Base-by-base conservation (phyloP, 2,888 invertebrate genomes). In the Heliothis peltigera region DNA sequence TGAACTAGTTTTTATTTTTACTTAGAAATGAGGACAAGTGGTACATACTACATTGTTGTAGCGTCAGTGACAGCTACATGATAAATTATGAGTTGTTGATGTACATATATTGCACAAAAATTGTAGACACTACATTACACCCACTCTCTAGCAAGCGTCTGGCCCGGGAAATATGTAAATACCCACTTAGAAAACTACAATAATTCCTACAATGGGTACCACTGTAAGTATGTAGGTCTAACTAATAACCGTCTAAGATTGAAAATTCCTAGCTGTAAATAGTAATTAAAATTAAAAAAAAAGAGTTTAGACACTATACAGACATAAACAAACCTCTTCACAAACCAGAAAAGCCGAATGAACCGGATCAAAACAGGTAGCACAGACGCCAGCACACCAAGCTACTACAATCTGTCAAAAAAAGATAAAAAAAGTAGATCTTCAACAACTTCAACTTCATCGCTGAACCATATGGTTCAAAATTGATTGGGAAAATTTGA, bases 1-100 rank as follows among this genome's bases (percentile, higher is more conserved):
- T 19, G 7, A n/a, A 44, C 21, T 12, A 21, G 44, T 71, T 15
- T 17, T 55, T 18, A 39, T 22, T 47, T 74, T 66, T 75, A 61
- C 55, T 43, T 32, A 32, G 70, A 55, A 70, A 56, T 75, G 55
- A 62, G 70, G 62, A 75, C 62, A 70, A 69, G 52, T 17, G 15
- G 10, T 35, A 42, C 10, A 52, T 7, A n/a, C n/a, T n/a, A n/a
- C 32, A 32, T 32, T 32, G 32, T 32, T 32, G 32, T 32, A 32
- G 32, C 32, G 12, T 25, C 12, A 32, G 32, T 32, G 12, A 32
- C 21, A 46, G 25, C 15, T 1, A 39, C 39, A n/a, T 39, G 15
- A 39, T 39, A 39, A 15, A 39, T 39, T 0, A 39, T n/a, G 39
- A 39, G 39, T 39, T 39, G n/a, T 39, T n/a, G 39, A 39, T 39